Conservation (phyloP, 1,140 invertebrate species). For the Hycleus phaleratus region DNA sequence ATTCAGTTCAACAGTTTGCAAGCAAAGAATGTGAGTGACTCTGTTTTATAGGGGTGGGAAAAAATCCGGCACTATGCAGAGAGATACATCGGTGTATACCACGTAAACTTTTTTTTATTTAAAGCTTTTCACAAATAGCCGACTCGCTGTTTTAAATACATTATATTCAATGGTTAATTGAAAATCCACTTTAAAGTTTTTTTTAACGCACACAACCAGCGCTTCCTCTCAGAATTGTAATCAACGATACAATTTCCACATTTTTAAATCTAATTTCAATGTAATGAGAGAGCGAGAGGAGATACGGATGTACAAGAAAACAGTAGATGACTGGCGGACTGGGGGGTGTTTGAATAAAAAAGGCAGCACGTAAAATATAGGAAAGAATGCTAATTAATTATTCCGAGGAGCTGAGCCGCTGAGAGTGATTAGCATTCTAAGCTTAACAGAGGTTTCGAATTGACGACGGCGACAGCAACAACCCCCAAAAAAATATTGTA, state of each 20-base stretch:
- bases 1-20: slow-evolving; percentile 16
- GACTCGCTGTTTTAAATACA: slow-evolving; percentile 36
- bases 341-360: slow-evolving; percentile 26
- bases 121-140: slow-evolving; percentile 11
- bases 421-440: slow-evolving; percentile 40
- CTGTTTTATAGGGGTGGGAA: background rate
- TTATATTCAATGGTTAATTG: slow-evolving; percentile 39
- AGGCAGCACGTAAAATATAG: slow-evolving; percentile 39
- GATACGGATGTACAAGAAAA: slow-evolving; percentile 4
- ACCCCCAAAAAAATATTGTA: too few species aligned
- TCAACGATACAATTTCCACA: slow-evolving; percentile 43
- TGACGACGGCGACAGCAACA: slow-evolving; percentile 2
- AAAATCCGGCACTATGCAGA: slow-evolving; percentile 1
- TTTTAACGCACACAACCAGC: slow-evolving; percentile 16
- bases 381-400: slow-evolving; percentile 44
- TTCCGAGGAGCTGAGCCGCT: slow-evolving; percentile 36
- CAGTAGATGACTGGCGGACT: slow-evolving; percentile 1
- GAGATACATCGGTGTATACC: background rate
- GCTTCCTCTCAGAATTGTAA: slow-evolving; percentile 34
- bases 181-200: slow-evolving; percentile 39
- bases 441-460: slow-evolving; percentile 28
- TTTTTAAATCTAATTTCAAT: slow-evolving; percentile 44
- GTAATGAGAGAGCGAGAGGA: slow-evolving; percentile 34
- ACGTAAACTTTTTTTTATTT: slow-evolving; percentile 1
- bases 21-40: background rate